Base-by-base conservation (phyloP, 92 coral and sea anemone species). In the Zoanthus sansibaricus region DNA sequence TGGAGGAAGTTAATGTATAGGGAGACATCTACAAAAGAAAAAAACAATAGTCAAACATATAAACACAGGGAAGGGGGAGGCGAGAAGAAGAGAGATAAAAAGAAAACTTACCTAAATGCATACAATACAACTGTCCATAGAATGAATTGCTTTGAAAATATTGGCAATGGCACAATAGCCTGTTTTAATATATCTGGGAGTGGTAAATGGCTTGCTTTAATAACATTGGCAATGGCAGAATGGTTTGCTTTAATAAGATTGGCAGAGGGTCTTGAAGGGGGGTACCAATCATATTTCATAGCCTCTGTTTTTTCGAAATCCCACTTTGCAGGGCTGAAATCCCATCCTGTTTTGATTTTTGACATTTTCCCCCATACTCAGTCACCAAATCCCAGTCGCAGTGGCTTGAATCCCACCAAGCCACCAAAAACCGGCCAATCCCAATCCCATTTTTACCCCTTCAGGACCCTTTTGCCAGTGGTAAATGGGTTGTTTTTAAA, bases 1-100 rank as follows among this genome's bases (percentile, higher is more conserved):
- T 18, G 59, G 84, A 78, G 45, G 47, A 78, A 52, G 71, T 78
- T 78, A 44, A 78, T 78, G 84, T 56, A 52, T 78, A 78, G 54
- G 54, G 84, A 76, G 82, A 76, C 46, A 76, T 13, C 82, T 76
- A 76, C 44, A 76, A 76, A 16, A 46, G 58, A 46, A 76, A 76
- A 76, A 76, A 6, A 76, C 37, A 68, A 30, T 13, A 76, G 52
- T 76, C 46, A 76, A 76, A 76, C 82, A 46, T 59, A 76, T 10
- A n/a, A 76, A 76, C 55, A 46, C 79, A 46, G 62, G 62, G 58
- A 75, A 37, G 54, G 67, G 86, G 62, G 69, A 18, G 69, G 69
- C 14, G 69, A 61, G 69, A 49, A 10, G 54, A 49, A 49, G 11
- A 49, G 54, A 49, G 69, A 61, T 61, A 61, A 61, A 61, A 61